Evolutionary conservation across 2,113 vertebrate genomes (phyloP).

Genomic region (Sceloporus undulatus): DNA sequence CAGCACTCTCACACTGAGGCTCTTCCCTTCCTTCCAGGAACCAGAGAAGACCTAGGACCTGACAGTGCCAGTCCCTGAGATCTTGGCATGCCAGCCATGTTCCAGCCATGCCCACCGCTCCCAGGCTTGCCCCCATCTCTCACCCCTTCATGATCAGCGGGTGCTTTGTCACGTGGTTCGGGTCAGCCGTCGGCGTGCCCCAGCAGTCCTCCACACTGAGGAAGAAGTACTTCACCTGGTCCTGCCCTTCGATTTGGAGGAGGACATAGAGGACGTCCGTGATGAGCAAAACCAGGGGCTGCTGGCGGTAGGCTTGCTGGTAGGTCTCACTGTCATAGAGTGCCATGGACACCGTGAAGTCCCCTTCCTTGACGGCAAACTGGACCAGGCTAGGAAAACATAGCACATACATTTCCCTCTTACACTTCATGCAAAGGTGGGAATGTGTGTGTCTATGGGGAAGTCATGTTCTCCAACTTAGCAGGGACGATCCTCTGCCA

Average conservation of each 20-base stretch:
- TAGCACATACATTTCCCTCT: neutral
- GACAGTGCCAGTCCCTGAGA: no score
- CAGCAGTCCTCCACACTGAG: constrained; percentile 71
- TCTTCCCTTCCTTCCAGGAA: no score
- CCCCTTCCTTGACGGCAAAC: constrained; percentile 66
- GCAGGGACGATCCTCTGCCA: no score
- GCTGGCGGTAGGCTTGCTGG: constrained; percentile 50
- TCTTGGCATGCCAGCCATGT: no score
- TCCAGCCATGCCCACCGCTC: neutral
- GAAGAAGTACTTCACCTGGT: constrained; percentile 64
- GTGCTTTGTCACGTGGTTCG: constrained; percentile 18
- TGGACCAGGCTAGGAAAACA: constrained; percentile 63
- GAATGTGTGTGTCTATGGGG: no score
- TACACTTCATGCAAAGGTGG: no score
- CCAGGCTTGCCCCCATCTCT: neutral
- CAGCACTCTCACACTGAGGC: no score
- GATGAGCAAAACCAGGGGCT: neutral
- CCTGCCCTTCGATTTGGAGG: constrained; percentile 65
- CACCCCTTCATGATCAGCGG: constrained; percentile 71
- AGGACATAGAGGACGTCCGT: constrained; percentile 53
- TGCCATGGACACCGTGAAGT: constrained; percentile 68
- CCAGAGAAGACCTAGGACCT: no score
- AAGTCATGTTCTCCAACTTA: no score
- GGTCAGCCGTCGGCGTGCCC: constrained; percentile 48
- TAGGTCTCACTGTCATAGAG: constrained; percentile 62